Evolutionary conservation across 2,113 vertebrate species (phyloP).

Genomic region (Piprites chloris): DNA sequence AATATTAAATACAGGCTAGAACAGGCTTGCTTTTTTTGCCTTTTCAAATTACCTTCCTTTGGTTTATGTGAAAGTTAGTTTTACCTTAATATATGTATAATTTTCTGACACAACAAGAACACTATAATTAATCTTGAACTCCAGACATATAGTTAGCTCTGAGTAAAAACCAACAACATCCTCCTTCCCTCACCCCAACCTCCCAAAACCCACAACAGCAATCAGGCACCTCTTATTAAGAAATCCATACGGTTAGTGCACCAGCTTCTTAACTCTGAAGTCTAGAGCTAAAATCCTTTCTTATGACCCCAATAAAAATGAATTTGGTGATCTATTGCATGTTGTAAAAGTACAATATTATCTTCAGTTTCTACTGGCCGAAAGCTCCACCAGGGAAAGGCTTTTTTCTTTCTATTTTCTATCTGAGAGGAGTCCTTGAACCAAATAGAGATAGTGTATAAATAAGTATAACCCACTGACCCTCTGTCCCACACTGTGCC

Average conservation of each 20-base stretch:
- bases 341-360: slow-evolving; percentile 30
- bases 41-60: background rate
- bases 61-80: background rate
- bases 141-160: background rate
- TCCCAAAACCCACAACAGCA: background rate
- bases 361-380: background rate
- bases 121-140: background rate
- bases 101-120: background rate
- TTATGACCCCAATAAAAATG: slow-evolving; percentile 38
- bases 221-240: background rate
- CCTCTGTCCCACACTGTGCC: slow-evolving; percentile 40
- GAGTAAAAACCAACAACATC: background rate
- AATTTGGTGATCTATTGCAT: slow-evolving; percentile 32
- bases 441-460: slow-evolving; percentile 46
- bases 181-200: fast-evolving
- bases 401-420: slow-evolving; percentile 19
- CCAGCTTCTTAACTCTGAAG: background rate
- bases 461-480: slow-evolving; percentile 56
- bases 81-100: background rate
- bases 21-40: background rate
- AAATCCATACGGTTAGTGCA: background rate
- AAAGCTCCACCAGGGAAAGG: background rate
- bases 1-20: background rate
- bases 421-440: slow-evolving; percentile 49
- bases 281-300: slow-evolving; percentile 6